Base-by-base conservation (phyloP, 2,113 vertebrate species). In the Ceratotherium simum region DNA sequence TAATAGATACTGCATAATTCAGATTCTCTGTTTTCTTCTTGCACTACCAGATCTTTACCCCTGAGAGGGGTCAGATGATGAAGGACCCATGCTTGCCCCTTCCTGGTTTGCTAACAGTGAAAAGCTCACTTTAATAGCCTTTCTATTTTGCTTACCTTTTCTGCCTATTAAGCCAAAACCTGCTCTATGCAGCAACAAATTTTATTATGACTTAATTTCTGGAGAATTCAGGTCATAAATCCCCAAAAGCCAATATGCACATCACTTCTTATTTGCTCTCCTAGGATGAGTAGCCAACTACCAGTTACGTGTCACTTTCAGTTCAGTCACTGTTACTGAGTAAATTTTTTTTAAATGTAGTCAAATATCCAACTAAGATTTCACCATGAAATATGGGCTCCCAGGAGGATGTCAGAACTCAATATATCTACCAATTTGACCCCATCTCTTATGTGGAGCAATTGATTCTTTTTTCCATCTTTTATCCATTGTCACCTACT, bases 351-450 rank as follows among this genome's bases (percentile, higher is more conserved):
- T 96, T 42, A 97, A 98, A 92, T 46, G n/a, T 69, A 48, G 0
- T 39, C 46, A 81, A 91, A 85, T 69, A 94, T 94, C 21, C 33
- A 56, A 31, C 60, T 93, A 23, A 20, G 0, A 65, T 95, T 98
- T 96, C 93, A 82, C 80, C 90, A 73, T 93, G 95, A 98, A 95
- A 98, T 97, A 33, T 91, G 69, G 90, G 42, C 46, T 87, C 14
- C 27, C 31, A 56, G 82, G 72, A 67, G 84, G 92, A 98, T 86
- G 36, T 92, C 92, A 97, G 73, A 82, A 33, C 39, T 83, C 51
- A 91, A 58, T 87, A 93, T 90, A 87, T 1, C 85, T 27, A 16
- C 67, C 69, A 64, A 84, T 85, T 65, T 95, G 79, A 96, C 58
- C 84, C 82, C 58, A 97, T 75, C 73, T 23, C 27, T 85, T 69